Base-by-base conservation (phyloP, 2,888 invertebrate species). In the Gonocerus acuteangulatus region DNA sequence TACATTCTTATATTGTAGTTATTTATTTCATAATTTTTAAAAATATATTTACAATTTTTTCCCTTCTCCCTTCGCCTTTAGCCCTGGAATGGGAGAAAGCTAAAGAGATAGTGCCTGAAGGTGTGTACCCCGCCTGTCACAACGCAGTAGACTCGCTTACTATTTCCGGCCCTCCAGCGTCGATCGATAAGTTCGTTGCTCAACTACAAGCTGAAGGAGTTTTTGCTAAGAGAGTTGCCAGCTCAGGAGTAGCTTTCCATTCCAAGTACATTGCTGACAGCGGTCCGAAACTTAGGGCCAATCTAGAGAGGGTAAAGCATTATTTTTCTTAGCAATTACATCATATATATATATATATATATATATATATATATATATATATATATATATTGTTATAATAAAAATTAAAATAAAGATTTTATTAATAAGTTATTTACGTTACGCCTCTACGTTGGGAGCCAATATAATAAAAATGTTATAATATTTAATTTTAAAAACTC, bases 101-200 rank as follows among this genome's bases (percentile, higher is more conserved):
- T 60, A 80, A 80, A 70, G 76, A 76, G 68, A 80, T 85, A 58
- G 92, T 94, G 15, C 74, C 83, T 22, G 89, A 85, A 69, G 90
- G 85, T 69, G 80, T 95, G 15, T 82, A 81, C 70, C 86, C 93
- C 11, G 95, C 95, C 51, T 99, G 97, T 74, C 95, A 97, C 78
- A 99, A 99, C 77, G 86, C 94, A 62, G 80, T 78, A 65, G 95
- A 97, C 74, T 94, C 90, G 69, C 95, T 96, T 9, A 95, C 95
- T 11, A 79, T 97, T 65, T 96, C 96, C 3, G 97, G 97, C 0
- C 90, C 93, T 0, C 81, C 82, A 39, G 80, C 78, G 1, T 80
- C 83, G 1, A 78, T 94, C 13, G 77, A 80, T 36, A 79, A 80
- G 68, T 83, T 92, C 71, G 84, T 89, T 11, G 81, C 79, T n/a